phyloP scores from a whole-genome alignment of 1,140 invertebrate species.

The Leptinotarsa lineolata region DNA sequence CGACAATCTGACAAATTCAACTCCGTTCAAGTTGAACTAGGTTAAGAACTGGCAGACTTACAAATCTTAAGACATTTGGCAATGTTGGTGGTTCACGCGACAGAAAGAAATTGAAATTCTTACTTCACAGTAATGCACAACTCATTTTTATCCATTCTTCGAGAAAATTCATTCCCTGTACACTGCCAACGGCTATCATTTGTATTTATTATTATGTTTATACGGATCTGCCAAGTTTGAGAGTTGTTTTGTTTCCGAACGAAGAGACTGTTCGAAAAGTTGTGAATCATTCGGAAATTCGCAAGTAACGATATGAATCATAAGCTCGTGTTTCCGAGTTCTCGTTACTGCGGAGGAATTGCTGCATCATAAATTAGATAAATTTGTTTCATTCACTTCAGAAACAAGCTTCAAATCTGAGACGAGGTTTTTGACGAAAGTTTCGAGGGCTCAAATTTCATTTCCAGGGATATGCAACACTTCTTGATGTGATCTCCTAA shows the following conservation, averaged over 20 bases:
- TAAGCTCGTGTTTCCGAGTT: neutral
- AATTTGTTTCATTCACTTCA: too few species aligned
- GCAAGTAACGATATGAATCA: neutral
- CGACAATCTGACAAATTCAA: constrained; percentile 1
- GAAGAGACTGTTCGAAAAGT: neutral
- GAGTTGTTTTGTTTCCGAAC: neutral
- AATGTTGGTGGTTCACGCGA: constrained; percentile 10
- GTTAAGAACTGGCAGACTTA: constrained; percentile 16
- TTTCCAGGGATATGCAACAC: too few species aligned
- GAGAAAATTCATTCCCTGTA: constrained; percentile 3
- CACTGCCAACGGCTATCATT: neutral
- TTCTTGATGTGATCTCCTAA: too few species aligned
- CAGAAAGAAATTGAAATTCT: constrained; percentile 26
- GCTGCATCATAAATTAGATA: neutral
- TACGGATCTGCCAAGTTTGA: neutral
- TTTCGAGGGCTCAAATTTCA: too few species aligned
- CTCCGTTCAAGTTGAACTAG: constrained; percentile 17
- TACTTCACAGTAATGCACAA: constrained; percentile 22
- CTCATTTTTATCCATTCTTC: constrained; percentile 26
- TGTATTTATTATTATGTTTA: constrained; percentile 26
- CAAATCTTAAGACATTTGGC: constrained; percentile 19
- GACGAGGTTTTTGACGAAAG: too few species aligned
- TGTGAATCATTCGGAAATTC: neutral
- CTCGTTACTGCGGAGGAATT: neutral
- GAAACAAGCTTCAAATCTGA: too few species aligned